Conservation (phyloP, 2,113 vertebrate species). For the Xiphophorus couchianus region DNA sequence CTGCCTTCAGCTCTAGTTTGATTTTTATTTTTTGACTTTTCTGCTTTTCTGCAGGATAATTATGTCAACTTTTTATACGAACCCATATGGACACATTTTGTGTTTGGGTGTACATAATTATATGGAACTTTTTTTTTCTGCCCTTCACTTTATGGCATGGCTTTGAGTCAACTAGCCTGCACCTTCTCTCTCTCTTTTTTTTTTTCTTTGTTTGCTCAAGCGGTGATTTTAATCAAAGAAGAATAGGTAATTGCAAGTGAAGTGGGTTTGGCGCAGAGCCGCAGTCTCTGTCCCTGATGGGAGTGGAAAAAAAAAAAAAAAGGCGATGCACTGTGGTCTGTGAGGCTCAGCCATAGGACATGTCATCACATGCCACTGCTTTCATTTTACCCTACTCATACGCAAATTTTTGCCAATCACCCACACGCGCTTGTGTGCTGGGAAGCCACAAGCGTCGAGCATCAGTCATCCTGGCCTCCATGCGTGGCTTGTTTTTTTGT, state of each 20-base stretch:
- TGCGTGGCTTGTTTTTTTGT: slow-evolving; percentile 42
- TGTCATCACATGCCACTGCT: slow-evolving; percentile 61
- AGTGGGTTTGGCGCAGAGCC: slow-evolving; percentile 49
- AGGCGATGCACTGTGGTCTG: slow-evolving; percentile 43
- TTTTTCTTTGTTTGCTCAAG: slow-evolving; percentile 16
- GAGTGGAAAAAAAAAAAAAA: slow-evolving; percentile 13
- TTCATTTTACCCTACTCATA: slow-evolving; percentile 42
- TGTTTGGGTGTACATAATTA: slow-evolving; percentile 34
- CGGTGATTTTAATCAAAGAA: slow-evolving; percentile 71
- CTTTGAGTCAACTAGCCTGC: slow-evolving; percentile 54
- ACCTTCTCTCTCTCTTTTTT: slow-evolving; percentile 14
- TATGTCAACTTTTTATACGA: slow-evolving; percentile 31
- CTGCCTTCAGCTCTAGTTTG: not conserved
- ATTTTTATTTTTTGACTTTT: not conserved
- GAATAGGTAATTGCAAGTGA: slow-evolving; percentile 45
- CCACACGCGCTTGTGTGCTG: slow-evolving; percentile 41
- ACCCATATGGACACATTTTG: slow-evolving; percentile 21
- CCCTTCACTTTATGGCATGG: slow-evolving; percentile 43
- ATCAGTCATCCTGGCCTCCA: slow-evolving; percentile 66
- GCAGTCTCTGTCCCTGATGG: slow-evolving; percentile 15
- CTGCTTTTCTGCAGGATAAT: slow-evolving; percentile 42
- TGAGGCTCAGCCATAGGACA: slow-evolving; percentile 52
- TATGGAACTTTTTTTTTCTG: slow-evolving; percentile 43
- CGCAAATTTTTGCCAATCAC: slow-evolving; percentile 70
- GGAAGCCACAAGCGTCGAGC: slow-evolving; percentile 51